Base-by-base conservation (phyloP, 2,888 invertebrate genomes). In the Andricus quercusramuli region DNA sequence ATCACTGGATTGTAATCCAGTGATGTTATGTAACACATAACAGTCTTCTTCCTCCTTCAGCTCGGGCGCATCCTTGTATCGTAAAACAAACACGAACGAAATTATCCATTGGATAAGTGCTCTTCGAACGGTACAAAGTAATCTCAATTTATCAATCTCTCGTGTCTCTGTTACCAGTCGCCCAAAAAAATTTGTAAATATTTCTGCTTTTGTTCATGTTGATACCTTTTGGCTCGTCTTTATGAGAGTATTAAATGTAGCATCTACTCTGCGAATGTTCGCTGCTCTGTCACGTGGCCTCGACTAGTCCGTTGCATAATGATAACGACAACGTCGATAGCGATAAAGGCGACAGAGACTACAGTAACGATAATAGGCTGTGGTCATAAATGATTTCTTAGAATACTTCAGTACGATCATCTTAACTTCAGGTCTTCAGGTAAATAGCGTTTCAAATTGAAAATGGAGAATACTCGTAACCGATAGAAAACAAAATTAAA, bases 251-350 rank as follows among this genome's bases (percentile, higher is more conserved):
- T 29, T 51, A 32, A 70, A 70, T 51, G 20, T 70, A 51, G 29
- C 29, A 32, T 68, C 47, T 74, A n/a, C 51, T 56, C 74, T 32
- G 80, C 79, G 82, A 84, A 84, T 85, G 81, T 64, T 76, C 79
- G 82, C 82, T 74, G 68, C 64, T 74, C 44, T 82, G 81, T 80
- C 80, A 74, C 80, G 62, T 86, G 88, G 85, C 87, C 85, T 88
- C 89, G 87, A 84, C 82, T 86, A 85, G 81, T 85, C 77, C 80
- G 85, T 89, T 89, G 88, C 88, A 89, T 89, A 89, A 89, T 87
- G 89, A 89, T 89, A 89, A 89, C 88, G 88, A 88, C 84, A 11
- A 56, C 17, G 51, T 51, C 32, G 25, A 51, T 74, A 20, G 29
- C 51, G 84, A 86, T 86, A 87, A 87, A 86, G 84, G 70, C 84